A percentile compares a stretch with the other conserved stretches of the same genome.
Evolutionary conservation across 2,113 vertebrate genomes (phyloP).

Genomic region (Lagenorhynchus albirostris): DNA sequence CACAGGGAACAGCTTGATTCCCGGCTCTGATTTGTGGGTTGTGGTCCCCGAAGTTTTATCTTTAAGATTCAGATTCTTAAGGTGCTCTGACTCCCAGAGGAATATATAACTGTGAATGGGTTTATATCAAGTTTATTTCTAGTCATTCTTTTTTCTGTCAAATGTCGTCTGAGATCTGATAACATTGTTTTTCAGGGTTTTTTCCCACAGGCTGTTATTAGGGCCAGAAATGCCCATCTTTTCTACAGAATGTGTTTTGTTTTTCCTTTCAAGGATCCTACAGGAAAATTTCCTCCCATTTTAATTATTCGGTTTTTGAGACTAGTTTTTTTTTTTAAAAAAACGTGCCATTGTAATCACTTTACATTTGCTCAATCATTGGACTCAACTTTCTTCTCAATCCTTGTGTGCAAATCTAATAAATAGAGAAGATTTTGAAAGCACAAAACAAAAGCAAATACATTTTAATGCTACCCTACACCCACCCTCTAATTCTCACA

Average conservation of each 20-base stretch:
- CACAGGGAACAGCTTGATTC: neutral
- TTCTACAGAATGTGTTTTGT: neutral
- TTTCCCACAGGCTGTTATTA: neutral
- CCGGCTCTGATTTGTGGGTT: neutral
- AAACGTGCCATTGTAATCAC: neutral
- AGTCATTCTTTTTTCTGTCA: neutral
- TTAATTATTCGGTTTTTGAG: conserved; percentile 26
- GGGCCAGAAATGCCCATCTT: neutral
- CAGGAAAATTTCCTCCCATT: neutral
- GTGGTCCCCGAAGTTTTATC: neutral
- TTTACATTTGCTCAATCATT: neutral
- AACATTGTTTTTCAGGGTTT: neutral
- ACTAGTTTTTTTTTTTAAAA: conserved; percentile 2
- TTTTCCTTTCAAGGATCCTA: neutral
- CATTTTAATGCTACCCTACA: neutral
- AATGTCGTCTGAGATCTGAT: neutral
- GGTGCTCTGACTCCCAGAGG: neutral
- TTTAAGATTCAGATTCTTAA: neutral
- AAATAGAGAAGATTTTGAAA: conserved; percentile 10
- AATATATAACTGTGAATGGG: neutral
- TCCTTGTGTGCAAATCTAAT: conserved; percentile 30
- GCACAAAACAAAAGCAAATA: conserved; percentile 18
- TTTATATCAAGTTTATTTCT: neutral
- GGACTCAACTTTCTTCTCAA: neutral
- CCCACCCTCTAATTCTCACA: neutral